A percentile compares a stretch with the other conserved stretches of the same genome.
Evolutionary conservation across 1,140 invertebrate genomes (phyloP).

Genomic region (Drosophila repleta): DNA sequence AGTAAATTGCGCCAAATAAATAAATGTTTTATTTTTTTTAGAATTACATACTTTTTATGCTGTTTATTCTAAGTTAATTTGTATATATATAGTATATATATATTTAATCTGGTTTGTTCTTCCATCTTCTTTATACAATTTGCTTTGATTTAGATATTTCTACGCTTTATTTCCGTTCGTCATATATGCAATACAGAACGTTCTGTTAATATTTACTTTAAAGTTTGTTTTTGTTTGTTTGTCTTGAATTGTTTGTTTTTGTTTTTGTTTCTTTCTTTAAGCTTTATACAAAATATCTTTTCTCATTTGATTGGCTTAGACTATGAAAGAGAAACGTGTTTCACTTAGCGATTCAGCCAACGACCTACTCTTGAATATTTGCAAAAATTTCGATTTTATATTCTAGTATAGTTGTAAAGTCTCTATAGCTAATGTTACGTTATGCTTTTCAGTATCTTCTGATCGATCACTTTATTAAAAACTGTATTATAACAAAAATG

Average conservation of each 20-base stretch:
- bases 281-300: slow-evolving; percentile 49
- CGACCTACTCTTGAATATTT: slow-evolving; percentile 32
- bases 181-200: slow-evolving; percentile 47
- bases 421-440: slow-evolving; percentile 70
- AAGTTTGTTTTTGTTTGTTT: slow-evolving; percentile 27
- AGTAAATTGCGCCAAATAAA: slow-evolving; percentile 25
- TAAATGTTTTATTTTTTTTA: slow-evolving; percentile 31
- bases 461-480: slow-evolving; percentile 72
- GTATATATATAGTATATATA: slow-evolving; percentile 21
- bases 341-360: slow-evolving; percentile 27
- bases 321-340: slow-evolving; percentile 42
- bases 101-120: slow-evolving; percentile 19
- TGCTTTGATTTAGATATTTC: slow-evolving; percentile 81
- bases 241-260: slow-evolving; percentile 5
- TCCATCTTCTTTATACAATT: slow-evolving; percentile 67
- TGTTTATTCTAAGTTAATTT: slow-evolving; percentile 37
- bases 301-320: slow-evolving; percentile 1
- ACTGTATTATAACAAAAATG: slow-evolving; percentile 26
- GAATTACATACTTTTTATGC: slow-evolving; percentile 14
- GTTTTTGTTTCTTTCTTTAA: slow-evolving; percentile 12
- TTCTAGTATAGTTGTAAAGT: slow-evolving; percentile 61
- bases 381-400: slow-evolving; percentile 25
- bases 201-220: slow-evolving; percentile 9
- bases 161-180: slow-evolving; percentile 66
- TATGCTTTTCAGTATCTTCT: slow-evolving; percentile 75